Evolutionary conservation across 2,888 invertebrate genomes (phyloP), one percentile per base, ranked within the genome.

Genomic region (Heterodera filipjevi): DNA sequence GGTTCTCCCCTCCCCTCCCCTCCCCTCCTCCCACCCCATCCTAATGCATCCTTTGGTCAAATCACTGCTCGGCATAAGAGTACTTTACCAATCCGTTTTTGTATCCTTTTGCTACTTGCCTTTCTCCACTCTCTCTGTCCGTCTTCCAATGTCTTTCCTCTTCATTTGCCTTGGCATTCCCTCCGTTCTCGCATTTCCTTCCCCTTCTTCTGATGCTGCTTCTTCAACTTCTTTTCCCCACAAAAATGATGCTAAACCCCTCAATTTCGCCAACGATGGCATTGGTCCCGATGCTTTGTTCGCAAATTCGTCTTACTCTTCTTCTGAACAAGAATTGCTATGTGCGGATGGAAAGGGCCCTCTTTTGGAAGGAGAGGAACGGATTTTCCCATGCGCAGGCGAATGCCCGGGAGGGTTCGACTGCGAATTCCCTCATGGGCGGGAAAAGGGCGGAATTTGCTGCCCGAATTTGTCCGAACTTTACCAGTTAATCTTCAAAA

Each of bases 271-370:
- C 59, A 59, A 59, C 8, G 27, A 59, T 27, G 22, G 22, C 22
- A 53, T 6, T 22, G 10, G n/a, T 59, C 27, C 59, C 59, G 59
- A 59, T 27, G 22, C 19, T 59, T 59, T 27, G 27, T 59, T 59
- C 59, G 59, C 5, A 2, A 59, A 59, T 59, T n/a, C 59, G 59
- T 27, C 39, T n/a, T n/a, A n/a, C 39, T 39, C 59, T 27, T 59
- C 59, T 10, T 10, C 59, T 22, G 59, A 59, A 59, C 12, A n/a
- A 10, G 59, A 59, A n/a, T 59, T 79, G 71, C 68, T 79, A 12
- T 81, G 81, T 66, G 73, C 79, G 46, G 81, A 81, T 39, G 80
- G 80, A n/a, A 78, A 73, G 27, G 75, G 81, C n/a, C 81, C 81
- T 30, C 71, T 81, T 59, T 59, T 81, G 35, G 81, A 81, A 30